Percentiles rank a stretch among this genome's conserved stretches.
Conservation (phyloP, 2,797 vertebrate species). For the Enteromius argenteus region DNA sequence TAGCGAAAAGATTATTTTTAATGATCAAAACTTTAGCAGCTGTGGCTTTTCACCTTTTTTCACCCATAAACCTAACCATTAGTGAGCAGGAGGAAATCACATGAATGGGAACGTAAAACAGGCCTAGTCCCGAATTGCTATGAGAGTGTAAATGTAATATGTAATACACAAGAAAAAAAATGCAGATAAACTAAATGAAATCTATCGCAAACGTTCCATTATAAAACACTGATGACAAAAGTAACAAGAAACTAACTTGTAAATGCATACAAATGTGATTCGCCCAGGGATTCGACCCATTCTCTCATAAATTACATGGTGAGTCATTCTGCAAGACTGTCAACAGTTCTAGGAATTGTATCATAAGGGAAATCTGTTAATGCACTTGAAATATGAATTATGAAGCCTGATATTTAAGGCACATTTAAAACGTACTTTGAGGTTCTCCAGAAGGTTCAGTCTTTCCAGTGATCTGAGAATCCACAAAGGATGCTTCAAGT, state of each 20-base stretch:
- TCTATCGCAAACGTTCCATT: background rate
- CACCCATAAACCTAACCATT: background rate
- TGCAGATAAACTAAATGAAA: background rate
- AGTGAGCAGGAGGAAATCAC: background rate
- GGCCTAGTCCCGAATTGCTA: background rate
- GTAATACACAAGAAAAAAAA: background rate
- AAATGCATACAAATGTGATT: background rate
- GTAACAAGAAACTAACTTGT: background rate
- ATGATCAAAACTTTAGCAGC: background rate
- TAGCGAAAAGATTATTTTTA: background rate
- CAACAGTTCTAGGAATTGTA: background rate
- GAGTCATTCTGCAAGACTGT: background rate
- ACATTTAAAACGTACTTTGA: background rate
- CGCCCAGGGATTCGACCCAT: background rate
- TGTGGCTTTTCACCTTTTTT: background rate
- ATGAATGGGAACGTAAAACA: background rate
- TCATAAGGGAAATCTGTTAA: background rate
- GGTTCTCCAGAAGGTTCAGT: background rate
- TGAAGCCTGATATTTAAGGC: background rate
- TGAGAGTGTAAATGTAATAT: background rate
- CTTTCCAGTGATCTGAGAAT: background rate
- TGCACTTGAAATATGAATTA: constrained; percentile 10
- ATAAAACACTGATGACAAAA: background rate
- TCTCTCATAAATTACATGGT: background rate
- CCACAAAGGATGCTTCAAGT: background rate